Conservation (phyloP, 2,113 vertebrate genomes). For the Lamprologus callipterus region DNA sequence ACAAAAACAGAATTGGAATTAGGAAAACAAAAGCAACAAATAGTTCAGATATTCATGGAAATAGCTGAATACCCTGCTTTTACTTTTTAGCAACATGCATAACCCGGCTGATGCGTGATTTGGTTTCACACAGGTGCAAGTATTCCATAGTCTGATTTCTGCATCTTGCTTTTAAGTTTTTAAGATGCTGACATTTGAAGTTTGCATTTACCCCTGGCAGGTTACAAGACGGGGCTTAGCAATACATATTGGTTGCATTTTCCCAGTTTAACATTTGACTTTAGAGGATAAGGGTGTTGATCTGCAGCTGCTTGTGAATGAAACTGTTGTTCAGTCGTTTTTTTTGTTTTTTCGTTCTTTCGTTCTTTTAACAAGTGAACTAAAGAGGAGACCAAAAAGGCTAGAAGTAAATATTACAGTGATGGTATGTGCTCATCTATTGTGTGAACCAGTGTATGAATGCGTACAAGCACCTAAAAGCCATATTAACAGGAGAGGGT, state of each 20-base stretch:
- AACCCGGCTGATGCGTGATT: neutral
- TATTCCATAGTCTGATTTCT: neutral
- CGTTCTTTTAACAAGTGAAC: neutral
- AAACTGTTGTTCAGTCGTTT: neutral
- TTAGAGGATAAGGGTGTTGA: neutral
- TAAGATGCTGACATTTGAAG: neutral
- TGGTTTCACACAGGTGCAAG: neutral
- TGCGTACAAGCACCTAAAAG: constrained; percentile 15
- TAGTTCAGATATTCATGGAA: neutral
- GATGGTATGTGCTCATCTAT: neutral
- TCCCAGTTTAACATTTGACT: neutral
- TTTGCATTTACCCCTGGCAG: neutral
- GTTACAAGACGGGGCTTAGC: neutral
- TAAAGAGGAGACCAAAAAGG: neutral
- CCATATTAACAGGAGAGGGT: neutral
- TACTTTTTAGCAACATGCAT: neutral
- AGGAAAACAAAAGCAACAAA: neutral
- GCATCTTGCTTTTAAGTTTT: neutral
- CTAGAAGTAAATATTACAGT: neutral
- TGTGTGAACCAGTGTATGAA: neutral
- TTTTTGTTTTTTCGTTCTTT: neutral
- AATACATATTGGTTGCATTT: neutral
- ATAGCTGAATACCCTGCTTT: neutral
- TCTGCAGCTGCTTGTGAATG: neutral
- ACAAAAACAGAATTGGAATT: neutral